These are phyloP conservation scores for Pangasius mekongensis DNA, from an alignment of 2,797 vertebrate species.

Conservation along the genomic window DNA sequence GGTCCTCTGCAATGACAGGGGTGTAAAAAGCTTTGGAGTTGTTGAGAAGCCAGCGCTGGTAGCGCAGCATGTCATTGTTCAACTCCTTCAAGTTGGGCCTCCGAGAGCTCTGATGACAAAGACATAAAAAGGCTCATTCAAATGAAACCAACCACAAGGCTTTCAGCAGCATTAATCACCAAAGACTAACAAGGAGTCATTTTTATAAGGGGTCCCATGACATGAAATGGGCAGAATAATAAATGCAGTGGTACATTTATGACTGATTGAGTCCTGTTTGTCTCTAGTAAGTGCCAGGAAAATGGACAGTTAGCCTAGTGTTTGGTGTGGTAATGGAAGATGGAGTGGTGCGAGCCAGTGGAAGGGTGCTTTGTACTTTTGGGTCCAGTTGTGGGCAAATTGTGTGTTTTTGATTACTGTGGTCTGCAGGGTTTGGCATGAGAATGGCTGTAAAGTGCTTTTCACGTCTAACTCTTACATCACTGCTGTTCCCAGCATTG, in stretches of 20 bases:
- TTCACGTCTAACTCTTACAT: slow-evolving; percentile 57
- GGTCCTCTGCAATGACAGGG: slow-evolving; percentile 91
- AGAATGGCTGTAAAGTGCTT: slow-evolving; percentile 52
- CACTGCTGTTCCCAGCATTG: slow-evolving; percentile 29
- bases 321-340: slow-evolving; percentile 54
- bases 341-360: slow-evolving; percentile 5
- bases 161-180: slow-evolving; percentile 19
- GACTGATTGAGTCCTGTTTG: slow-evolving; percentile 44
- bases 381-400: slow-evolving; percentile 48
- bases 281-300: slow-evolving; percentile 56
- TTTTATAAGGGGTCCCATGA: slow-evolving; percentile 8
- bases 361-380: slow-evolving; percentile 42
- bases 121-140: neutral
- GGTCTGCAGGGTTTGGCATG: slow-evolving; percentile 44
- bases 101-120: slow-evolving; percentile 83
- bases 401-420: slow-evolving; percentile 61
- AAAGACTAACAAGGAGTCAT: neutral
- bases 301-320: slow-evolving; percentile 45
- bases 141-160: neutral
- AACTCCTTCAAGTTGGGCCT: slow-evolving; percentile 94
- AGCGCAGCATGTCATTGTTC: slow-evolving; percentile 84
- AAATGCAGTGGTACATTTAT: slow-evolving; percentile 18
- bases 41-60: slow-evolving; percentile 94
- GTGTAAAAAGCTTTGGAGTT: slow-evolving; percentile 96
- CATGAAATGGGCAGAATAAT: slow-evolving; percentile 1